These are phyloP conservation scores for Nomada ferruginata DNA, from an alignment of 2,888 invertebrate genomes.

Conservation along the genomic window DNA sequence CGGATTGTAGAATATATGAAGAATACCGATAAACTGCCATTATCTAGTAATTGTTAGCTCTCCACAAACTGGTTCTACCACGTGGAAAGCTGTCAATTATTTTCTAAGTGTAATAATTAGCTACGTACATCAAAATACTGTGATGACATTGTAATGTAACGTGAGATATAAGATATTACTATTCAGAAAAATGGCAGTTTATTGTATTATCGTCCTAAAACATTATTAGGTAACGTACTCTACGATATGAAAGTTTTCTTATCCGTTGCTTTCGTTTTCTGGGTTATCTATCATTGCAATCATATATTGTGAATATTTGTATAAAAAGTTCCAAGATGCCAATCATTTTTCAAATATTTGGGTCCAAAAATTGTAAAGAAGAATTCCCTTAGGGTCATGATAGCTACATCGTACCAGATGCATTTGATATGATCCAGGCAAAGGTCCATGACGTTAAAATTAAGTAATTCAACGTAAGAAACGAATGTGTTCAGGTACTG, in stretches of 20 bases:
- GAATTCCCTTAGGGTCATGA: conserved; percentile 59
- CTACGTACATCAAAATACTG: conserved; percentile 78
- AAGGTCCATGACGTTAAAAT: conserved; percentile 77
- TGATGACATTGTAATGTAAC: conserved; percentile 78
- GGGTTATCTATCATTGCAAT: conserved; percentile 71
- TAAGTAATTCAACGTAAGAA: conserved; percentile 67
- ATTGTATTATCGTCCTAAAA: conserved; percentile 52
- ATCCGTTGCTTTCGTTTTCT: conserved; percentile 77
- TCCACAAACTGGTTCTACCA: conserved; percentile 21
- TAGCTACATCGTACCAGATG: conserved; percentile 62
- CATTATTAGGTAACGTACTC: conserved; percentile 48
- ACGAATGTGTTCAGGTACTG: conserved; percentile 73
- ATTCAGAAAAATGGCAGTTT: conserved; percentile 65
- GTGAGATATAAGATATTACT: conserved; percentile 67
- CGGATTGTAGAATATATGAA: conserved; percentile 70
- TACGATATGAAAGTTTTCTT: conserved; percentile 67
- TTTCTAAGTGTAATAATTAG: conserved; percentile 71
- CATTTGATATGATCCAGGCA: conserved; percentile 67
- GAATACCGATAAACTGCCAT: conserved; percentile 73
- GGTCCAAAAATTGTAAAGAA: conserved; percentile 63
- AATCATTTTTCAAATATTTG: conserved; percentile 73
- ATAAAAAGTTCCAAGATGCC: conserved; percentile 76
- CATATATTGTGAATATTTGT: conserved; percentile 64
- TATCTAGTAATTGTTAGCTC: conserved; percentile 59
- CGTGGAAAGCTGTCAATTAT: conserved; percentile 61